Conservation (phyloP, 2,113 vertebrate species). For the Rattus norvegicus region GRCr8 NC_086028.1:60132001-60132500, state of each 20-base stretch:
- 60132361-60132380: neutral
- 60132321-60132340: neutral
- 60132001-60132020: neutral
- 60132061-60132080: neutral
- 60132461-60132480: conserved; percentile 38
- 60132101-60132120: neutral
- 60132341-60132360: neutral
- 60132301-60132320: conserved; percentile 7
- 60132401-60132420: conserved; percentile 41
- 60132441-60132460: conserved; percentile 58
- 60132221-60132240: neutral
- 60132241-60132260: neutral
- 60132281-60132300: neutral
- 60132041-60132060: neutral
- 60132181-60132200: neutral
- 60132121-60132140: neutral
- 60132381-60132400: conserved; percentile 39
- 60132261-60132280: neutral
- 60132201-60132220: neutral
- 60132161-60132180: neutral
- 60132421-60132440: conserved; percentile 45
- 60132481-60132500: conserved; percentile 44
- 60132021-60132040: neutral
- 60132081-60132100: neutral
- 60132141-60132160: neutral